Base-by-base conservation (phyloP, 2,113 vertebrate species). In the Bettongia penicillata region DNA sequence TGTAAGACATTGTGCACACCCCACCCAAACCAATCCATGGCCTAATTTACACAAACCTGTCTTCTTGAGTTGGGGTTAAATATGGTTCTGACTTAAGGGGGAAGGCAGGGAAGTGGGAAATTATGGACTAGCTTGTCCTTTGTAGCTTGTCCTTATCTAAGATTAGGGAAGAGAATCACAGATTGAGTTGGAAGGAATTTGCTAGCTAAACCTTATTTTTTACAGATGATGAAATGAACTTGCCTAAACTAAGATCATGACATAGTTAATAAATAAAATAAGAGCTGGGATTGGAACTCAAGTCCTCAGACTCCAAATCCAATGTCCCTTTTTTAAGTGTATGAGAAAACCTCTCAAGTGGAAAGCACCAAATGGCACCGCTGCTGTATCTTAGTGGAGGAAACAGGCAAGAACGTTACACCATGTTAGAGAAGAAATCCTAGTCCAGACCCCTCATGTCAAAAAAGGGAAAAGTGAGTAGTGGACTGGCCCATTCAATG, bases 201-300 rank as follows among this genome's bases (percentile, higher is more conserved):
- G n/a, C n/a, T 7, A 43, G 19, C 48, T 48, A 51, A 26, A 49
- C 90, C 14, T 90, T 51, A 4, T 90, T 95, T 95, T 94, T 96
- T 96, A 96, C 96, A 93, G 96, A 95, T 90, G 55, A 95, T 91
- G 47, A 93, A 94, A 92, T 93, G 49, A 55, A 55, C 49, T 90
- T 19, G 93, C 91, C 93, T 92, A 84, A 43, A 84, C n/a, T 22
- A 22, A 84, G 68, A 43, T 43, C n/a, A 43, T 23, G 19, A 77
- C 31, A n/a, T 16, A 84, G 68, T n/a, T 23, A 84, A 37, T n/a
- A 77, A 57, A 43, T 84, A 84, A 84, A 84, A 43, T 84, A 43
- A 84, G n/a, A 43, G n/a, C 6, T 43, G n/a, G 37, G 23, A 84
- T 84, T 84, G 68, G 68, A 43, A 84, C 68, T 43, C n/a, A 43